phyloP scores from a whole-genome alignment of 2,113 vertebrate genomes.

The Seriola quinqueradiata region DNA sequence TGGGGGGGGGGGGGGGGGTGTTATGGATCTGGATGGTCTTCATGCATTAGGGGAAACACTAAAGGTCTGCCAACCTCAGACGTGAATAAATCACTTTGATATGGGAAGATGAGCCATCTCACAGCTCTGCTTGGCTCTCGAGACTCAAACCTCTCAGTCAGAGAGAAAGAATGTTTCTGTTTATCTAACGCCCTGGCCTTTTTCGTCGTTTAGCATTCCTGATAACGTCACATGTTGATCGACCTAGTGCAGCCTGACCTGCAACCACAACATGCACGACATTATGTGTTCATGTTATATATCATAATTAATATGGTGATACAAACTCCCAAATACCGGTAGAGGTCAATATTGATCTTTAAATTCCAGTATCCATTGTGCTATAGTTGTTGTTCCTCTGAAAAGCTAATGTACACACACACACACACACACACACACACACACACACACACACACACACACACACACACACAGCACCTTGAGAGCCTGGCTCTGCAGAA shows the following conservation, averaged over 20 bases:
- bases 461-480: conserved; percentile 46
- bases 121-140: neutral
- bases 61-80: conserved; percentile 38
- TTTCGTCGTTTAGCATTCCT: conserved; percentile 49
- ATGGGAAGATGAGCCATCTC: conserved; percentile 32
- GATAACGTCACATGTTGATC: conserved; percentile 59
- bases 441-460: neutral
- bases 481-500: conserved; percentile 7
- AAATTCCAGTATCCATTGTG: rapidly evolving
- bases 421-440: conserved; percentile 41
- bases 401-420: neutral
- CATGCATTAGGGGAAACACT: conserved; percentile 34
- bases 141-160: conserved; percentile 43
- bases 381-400: neutral
- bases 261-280: conserved; percentile 43
- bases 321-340: too few species aligned
- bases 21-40: conserved; percentile 35
- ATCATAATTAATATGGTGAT: too few species aligned
- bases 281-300: too few species aligned
- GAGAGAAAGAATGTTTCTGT: conserved; percentile 72
- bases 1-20: neutral
- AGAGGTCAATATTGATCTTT: neutral
- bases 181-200: conserved; percentile 58
- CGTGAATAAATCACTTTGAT: conserved; percentile 46
- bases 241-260: conserved; percentile 9